phyloP scores from a whole-genome alignment of 2,888 invertebrate genomes.

The Gortyna flavago region DNA sequence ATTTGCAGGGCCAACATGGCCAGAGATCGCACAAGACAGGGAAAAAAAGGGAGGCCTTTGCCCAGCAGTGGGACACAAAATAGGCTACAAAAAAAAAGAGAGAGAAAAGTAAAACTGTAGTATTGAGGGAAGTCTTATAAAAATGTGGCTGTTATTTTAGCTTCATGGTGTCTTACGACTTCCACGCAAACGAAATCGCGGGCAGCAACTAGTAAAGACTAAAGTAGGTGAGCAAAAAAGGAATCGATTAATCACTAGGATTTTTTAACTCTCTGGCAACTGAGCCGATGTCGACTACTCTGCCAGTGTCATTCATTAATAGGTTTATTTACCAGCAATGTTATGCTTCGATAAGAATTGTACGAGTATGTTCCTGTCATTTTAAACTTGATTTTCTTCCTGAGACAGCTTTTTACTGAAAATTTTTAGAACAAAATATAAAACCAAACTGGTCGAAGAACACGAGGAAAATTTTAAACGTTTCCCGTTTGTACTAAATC shows the following conservation, averaged over 20 bases:
- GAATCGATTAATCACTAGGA: background rate
- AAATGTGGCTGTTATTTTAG: background rate
- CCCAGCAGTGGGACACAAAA: no score
- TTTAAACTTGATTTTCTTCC: background rate
- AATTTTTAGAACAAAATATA: background rate
- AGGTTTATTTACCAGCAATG: background rate
- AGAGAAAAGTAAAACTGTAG: background rate
- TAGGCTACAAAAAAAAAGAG: no score
- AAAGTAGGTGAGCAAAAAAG: background rate
- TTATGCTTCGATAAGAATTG: background rate
- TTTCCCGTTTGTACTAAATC: slow-evolving; percentile 17
- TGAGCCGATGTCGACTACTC: background rate
- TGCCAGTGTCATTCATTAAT: background rate
- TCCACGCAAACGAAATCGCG: background rate
- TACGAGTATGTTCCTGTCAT: background rate
- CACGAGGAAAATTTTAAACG: background rate
- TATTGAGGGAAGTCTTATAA: background rate
- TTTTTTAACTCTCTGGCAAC: background rate
- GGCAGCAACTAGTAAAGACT: background rate
- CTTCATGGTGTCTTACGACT: background rate
- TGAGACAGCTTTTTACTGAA: rapidly evolving
- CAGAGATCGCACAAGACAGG: no score
- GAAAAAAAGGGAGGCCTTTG: no score
- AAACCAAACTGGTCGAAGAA: background rate
- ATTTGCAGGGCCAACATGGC: no score